A percentile compares a stretch with the other conserved stretches of the same genome.
Evolutionary conservation across 1,140 invertebrate genomes (phyloP).

Genomic region (Babylonia areolata): DNA sequence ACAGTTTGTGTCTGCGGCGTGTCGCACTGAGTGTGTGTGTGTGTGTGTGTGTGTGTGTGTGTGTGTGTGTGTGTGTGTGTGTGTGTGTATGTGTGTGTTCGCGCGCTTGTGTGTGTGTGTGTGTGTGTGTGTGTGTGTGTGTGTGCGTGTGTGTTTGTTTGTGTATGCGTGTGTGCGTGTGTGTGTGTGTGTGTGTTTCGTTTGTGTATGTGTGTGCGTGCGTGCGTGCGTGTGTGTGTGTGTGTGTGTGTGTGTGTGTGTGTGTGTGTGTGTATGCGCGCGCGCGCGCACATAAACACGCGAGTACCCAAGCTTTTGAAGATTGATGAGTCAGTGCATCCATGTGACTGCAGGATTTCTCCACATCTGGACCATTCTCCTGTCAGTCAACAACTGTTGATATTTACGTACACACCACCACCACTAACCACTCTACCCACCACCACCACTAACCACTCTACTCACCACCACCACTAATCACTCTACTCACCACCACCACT

Average conservation of each 20-base stretch:
- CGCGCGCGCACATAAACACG: background rate
- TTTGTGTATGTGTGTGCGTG: background rate
- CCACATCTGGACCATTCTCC: no score
- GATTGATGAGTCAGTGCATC: no score
- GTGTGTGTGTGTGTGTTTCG: background rate
- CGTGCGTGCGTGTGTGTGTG: background rate
- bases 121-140: slow-evolving; percentile 10
- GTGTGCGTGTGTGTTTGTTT: background rate
- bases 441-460: no score
- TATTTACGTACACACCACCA: no score
- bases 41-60: background rate
- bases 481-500: no score
- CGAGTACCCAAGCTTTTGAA: no score
- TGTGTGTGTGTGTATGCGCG: background rate
- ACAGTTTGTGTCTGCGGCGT: background rate
- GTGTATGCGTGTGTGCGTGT: background rate
- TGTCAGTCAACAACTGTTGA: no score
- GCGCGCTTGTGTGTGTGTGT: background rate
- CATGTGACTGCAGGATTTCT: no score
- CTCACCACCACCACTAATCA: no score
- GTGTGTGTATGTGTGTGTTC: background rate
- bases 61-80: background rate
- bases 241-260: background rate
- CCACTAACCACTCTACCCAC: no score
- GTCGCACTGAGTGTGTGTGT: background rate